phyloP scores from a whole-genome alignment of 2,797 vertebrate species.

The Pterois miles region DNA sequence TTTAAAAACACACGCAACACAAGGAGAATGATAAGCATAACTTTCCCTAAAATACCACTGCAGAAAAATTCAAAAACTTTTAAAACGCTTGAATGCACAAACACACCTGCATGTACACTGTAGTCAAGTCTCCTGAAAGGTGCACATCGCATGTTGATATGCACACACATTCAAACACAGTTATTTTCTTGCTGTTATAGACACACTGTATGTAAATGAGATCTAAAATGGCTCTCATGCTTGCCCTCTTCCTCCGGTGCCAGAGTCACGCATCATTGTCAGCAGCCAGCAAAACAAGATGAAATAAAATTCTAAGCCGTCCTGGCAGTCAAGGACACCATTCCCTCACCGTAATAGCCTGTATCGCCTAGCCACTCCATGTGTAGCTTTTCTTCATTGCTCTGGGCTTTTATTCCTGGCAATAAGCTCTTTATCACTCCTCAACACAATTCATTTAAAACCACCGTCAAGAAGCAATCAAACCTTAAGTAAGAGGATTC shows the following conservation, averaged over 20 bases:
- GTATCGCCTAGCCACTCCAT: slow-evolving; percentile 88
- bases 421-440: slow-evolving; percentile 92
- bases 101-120: slow-evolving; percentile 30
- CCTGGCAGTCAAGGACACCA: slow-evolving; percentile 90
- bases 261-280: slow-evolving; percentile 87
- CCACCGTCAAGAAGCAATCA: slow-evolving; percentile 90
- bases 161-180: slow-evolving; percentile 17
- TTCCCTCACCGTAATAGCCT: slow-evolving; percentile 89
- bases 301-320: slow-evolving; percentile 90
- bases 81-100: slow-evolving; percentile 14
- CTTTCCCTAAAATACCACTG: slow-evolving; percentile 35
- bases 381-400: slow-evolving; percentile 89
- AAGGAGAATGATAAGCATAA: slow-evolving; percentile 42
- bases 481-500: slow-evolving; percentile 92
- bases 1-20: slow-evolving; percentile 37
- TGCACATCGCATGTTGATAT: background rate
- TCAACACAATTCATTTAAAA: slow-evolving; percentile 92
- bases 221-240: slow-evolving; percentile 82
- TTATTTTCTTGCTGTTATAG: slow-evolving; percentile 56
- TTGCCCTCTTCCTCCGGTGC: slow-evolving; percentile 81
- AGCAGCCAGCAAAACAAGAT: slow-evolving; percentile 88
- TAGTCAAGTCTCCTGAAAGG: slow-evolving; percentile 2
- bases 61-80: slow-evolving; percentile 17
- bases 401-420: slow-evolving; percentile 90
- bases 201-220: slow-evolving; percentile 81